phyloP scores from a whole-genome alignment of 1,140 invertebrate species.

The Brachionus calyciflorus region DNA sequence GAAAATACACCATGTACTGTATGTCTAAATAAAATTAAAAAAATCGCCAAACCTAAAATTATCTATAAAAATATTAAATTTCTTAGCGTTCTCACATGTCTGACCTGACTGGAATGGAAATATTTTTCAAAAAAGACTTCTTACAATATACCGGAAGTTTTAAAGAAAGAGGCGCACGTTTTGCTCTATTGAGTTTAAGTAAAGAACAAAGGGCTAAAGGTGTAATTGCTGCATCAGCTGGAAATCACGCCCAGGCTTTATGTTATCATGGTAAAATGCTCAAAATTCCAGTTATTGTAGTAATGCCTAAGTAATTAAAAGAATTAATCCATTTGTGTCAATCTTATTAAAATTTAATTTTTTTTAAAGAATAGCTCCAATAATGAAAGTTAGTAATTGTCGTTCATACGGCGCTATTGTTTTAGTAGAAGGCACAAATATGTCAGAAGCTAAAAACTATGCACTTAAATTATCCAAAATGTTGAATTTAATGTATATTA shows the following conservation, averaged over 20 bases:
- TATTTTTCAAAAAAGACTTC: conserved; percentile 89
- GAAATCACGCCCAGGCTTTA: conserved; percentile 84
- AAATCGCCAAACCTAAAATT: too few relatives aligned
- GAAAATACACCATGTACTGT: conserved; percentile 79
- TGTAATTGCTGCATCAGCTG: conserved; percentile 84
- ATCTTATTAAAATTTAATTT: conserved; percentile 50
- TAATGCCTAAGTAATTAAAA: conserved; percentile 74
- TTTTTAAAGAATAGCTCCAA: conserved; percentile 68
- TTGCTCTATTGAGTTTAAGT: conserved; percentile 73
- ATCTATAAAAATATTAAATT: background rate
- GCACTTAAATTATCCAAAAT: conserved; percentile 45
- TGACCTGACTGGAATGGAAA: conserved; percentile 72
- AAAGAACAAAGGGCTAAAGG: conserved; percentile 70
- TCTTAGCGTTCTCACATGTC: conserved; percentile 70
- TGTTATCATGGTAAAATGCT: conserved; percentile 80
- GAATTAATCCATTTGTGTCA: conserved; percentile 26
- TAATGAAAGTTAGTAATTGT: conserved; percentile 89
- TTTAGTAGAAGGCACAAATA: conserved; percentile 76
- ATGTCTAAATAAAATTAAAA: conserved; percentile 56
- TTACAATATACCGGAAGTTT: conserved; percentile 87
- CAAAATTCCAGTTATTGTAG: conserved; percentile 79
- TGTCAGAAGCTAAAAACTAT: conserved; percentile 66
- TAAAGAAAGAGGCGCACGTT: conserved; percentile 84
- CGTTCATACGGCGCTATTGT: conserved; percentile 77
- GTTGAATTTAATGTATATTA: conserved; percentile 32